Evolutionary conservation across 1,140 invertebrate species (phyloP), one percentile per base, ranked within the genome.

Genomic region (Melitaea cinxia): DNA sequence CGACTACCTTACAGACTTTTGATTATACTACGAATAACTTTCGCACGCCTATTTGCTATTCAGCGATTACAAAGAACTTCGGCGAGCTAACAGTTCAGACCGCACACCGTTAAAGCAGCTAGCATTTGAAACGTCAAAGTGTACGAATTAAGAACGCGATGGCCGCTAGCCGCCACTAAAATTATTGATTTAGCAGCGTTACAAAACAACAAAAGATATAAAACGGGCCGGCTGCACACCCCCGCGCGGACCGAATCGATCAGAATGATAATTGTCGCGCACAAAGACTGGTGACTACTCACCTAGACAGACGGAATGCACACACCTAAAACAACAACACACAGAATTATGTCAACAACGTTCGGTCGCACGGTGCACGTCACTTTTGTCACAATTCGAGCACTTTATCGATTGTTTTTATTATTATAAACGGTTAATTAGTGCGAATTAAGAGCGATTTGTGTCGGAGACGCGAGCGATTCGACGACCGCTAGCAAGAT

Each of bases 141-240:
- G 62, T 73, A 68, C 67, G 73, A 64, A 77, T 75, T 74, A 77
- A 80, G 73, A 76, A 71, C 75, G 77, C 78, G 70, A 76, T 77
- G 78, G 72, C 73, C 75, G 72, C 72, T 77, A 75, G 75, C 77
- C 73, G 76, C 81, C 78, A 85, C 83, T 88, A 85, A 89, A 87
- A 89, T 86, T 90, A 90, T 90, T 90, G 87, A 90, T 90, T 90
- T 84, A 77, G 71, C 72, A 75, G 75, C 76, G 82, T 83, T 87
- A 90, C 84, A 90, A 90, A 90, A 90, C 83, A 90, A 89, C 87
- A 89, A 89, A 90, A 90, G 87, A 89, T 87, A 88, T 86, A 89
- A 88, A 89, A 88, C 81, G 77, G 76, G 73, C 79, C 73, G 74
- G 72, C 73, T 81, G 81, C 81, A 80, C 83, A 83, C 80, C 83